A percentile compares a stretch with the other conserved stretches of the same genome.
phyloP scores from a whole-genome alignment of 2,888 invertebrate genomes.

The Opisthograptis luteolata region DNA sequence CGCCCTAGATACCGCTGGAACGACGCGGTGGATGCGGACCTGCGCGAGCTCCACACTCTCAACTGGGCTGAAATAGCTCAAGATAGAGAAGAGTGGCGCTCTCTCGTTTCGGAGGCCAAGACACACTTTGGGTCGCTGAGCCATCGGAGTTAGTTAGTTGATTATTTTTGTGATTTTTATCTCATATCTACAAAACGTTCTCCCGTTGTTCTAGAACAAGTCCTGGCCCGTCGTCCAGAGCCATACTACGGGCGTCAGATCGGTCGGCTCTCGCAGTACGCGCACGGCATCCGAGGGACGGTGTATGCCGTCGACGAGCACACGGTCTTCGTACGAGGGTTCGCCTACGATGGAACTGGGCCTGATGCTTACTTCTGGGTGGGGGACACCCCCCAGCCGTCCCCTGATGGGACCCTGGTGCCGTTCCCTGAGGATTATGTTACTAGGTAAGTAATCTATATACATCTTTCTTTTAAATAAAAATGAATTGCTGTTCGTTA shows the following conservation, averaged over 20 bases:
- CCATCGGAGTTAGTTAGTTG: too few species aligned
- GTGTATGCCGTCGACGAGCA: slow-evolving; percentile 95
- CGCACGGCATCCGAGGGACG: slow-evolving; percentile 91
- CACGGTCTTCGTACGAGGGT: slow-evolving; percentile 93
- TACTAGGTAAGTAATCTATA: slow-evolving; percentile 87
- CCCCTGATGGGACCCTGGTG: slow-evolving; percentile 92
- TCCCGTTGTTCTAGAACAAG: slow-evolving; percentile 47
- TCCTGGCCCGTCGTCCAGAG: slow-evolving; percentile 62
- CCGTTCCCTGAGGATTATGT: slow-evolving; percentile 94
- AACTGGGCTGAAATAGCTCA: too few species aligned
- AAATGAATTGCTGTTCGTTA: too few species aligned
- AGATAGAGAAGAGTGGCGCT: too few species aligned
- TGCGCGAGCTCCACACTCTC: too few species aligned
- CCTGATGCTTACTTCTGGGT: slow-evolving; percentile 97
- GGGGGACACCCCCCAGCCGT: slow-evolving; percentile 91
- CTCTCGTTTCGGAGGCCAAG: too few species aligned
- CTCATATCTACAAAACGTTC: too few species aligned
- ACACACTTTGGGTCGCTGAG: too few species aligned
- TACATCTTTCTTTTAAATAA: too few species aligned
- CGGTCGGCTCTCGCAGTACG: slow-evolving; percentile 89
- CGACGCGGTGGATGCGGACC: too few species aligned
- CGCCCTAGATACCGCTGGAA: too few species aligned
- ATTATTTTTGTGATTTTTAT: too few species aligned
- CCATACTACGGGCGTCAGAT: slow-evolving; percentile 92
- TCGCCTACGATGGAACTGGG: slow-evolving; percentile 94